Percentiles rank a stretch among this genome's conserved stretches.
Evolutionary conservation across 1,140 invertebrate species (phyloP).

Genomic region (Hyles vespertilio): DNA sequence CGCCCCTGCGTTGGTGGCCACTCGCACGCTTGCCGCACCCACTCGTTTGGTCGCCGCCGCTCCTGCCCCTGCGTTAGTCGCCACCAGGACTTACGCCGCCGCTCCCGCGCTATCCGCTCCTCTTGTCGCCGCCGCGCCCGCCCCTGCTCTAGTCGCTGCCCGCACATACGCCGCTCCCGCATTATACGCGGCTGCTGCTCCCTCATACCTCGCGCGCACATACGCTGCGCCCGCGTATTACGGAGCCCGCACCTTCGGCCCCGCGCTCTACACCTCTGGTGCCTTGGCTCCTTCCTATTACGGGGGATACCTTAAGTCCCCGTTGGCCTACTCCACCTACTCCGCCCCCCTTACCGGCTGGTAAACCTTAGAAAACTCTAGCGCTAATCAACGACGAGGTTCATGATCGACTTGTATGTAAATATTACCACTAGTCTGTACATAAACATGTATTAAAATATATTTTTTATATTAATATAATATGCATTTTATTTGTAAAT

Average conservation of each 20-base stretch:
- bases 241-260: not conserved
- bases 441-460: constrained; percentile 34
- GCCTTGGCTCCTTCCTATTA: constrained; percentile 12
- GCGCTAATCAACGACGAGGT: constrained; percentile 23
- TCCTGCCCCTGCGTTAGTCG: constrained; percentile 22
- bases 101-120: constrained; percentile 20
- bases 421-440: constrained; percentile 41
- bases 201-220: constrained; percentile 21
- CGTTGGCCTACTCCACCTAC: constrained; percentile 23
- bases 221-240: constrained; percentile 33
- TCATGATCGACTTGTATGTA: constrained; percentile 29
- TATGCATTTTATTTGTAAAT: no score
- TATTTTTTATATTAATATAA: constrained; percentile 2
- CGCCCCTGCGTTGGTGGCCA: constrained; percentile 1
- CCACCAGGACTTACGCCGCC: constrained; percentile 8
- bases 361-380: constrained; percentile 22
- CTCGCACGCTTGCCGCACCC: constrained; percentile 2
- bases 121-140: constrained; percentile 15
- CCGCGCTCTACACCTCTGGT: no score
- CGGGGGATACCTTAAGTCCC: constrained; percentile 17
- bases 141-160: constrained; percentile 22
- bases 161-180: constrained; percentile 14
- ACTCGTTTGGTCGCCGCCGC: constrained; percentile 14
- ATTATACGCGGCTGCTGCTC: constrained; percentile 18
- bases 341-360: constrained; percentile 31